phyloP scores from a whole-genome alignment of 2,797 vertebrate species.

The Ispidina lecontei region DNA sequence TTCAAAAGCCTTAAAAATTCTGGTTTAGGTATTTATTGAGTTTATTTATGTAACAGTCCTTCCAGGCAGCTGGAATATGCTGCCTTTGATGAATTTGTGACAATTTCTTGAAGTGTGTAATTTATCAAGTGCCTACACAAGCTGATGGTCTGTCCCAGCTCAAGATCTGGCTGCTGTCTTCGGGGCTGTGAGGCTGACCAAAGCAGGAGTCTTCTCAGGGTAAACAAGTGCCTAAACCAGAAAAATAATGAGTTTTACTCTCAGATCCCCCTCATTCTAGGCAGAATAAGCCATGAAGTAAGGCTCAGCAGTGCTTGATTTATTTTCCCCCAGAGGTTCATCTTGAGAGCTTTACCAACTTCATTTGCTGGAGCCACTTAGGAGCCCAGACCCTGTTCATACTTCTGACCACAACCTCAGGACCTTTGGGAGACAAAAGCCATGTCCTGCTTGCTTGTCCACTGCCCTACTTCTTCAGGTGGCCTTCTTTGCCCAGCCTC shows the following conservation, averaged over 20 bases:
- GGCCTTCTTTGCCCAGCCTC: not conserved
- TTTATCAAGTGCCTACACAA: not conserved
- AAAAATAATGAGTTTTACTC: not conserved
- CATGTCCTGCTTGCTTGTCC: not conserved
- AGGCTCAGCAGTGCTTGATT: not conserved
- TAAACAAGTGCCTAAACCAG: not conserved
- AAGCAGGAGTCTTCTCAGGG: not conserved
- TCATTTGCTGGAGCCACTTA: not conserved
- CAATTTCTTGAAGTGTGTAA: not conserved
- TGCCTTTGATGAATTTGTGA: not conserved
- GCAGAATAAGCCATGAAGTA: not conserved
- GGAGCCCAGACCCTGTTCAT: not conserved
- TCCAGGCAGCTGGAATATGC: not conserved
- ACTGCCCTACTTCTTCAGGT: not conserved
- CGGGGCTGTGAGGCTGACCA: not conserved
- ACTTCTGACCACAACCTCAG: not conserved
- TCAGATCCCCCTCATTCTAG: not conserved
- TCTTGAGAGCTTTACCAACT: not conserved
- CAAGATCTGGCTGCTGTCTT: not conserved
- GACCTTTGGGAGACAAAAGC: not conserved
- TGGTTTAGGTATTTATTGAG: not conserved
- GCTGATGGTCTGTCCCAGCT: not conserved
- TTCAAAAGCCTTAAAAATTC: not conserved
- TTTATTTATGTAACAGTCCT: not conserved
- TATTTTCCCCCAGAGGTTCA: not conserved